phyloP scores from a whole-genome alignment of 2,797 vertebrate species.

The Pangasius macronema region DNA sequence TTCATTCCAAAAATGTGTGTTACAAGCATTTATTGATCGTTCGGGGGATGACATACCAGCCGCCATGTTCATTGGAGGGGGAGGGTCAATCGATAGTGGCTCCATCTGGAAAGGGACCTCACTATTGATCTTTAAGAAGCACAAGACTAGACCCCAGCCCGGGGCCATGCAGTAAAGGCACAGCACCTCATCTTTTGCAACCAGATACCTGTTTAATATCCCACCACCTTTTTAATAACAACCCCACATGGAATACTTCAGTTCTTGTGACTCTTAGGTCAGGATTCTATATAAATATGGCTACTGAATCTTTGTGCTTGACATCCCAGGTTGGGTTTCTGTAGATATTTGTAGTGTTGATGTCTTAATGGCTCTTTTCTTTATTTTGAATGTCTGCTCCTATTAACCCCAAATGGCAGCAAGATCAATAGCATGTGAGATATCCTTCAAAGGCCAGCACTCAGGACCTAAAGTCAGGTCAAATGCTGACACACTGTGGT shows the following conservation, averaged over 20 bases:
- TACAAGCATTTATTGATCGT: conserved; percentile 72
- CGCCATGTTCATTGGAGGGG: conserved; percentile 71
- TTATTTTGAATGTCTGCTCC: conserved; percentile 78
- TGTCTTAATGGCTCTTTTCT: conserved; percentile 73
- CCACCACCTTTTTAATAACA: conserved; percentile 69
- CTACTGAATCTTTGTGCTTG: conserved; percentile 52
- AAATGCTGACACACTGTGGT: conserved; percentile 62
- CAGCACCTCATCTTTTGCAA: conserved; percentile 62
- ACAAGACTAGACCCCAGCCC: conserved; percentile 63
- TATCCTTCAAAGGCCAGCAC: conserved; percentile 69
- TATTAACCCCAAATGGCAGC: conserved; percentile 77
- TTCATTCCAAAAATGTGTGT: conserved; percentile 71
- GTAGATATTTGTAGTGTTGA: conserved; percentile 53
- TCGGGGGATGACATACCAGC: conserved; percentile 71
- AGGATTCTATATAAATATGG: conserved; percentile 70
- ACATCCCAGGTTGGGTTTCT: conserved; percentile 59
- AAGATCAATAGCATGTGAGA: conserved; percentile 71
- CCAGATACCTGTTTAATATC: conserved; percentile 56
- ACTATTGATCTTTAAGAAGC: conserved; percentile 76
- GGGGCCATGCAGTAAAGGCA: conserved; percentile 53
- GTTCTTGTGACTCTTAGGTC: conserved; percentile 60
- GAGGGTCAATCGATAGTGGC: conserved; percentile 76
- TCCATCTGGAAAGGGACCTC: conserved; percentile 80
- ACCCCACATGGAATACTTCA: conserved; percentile 67
- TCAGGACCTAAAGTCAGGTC: conserved; percentile 72